Percentiles rank a stretch among this genome's conserved stretches.
Conservation (phyloP, 2,797 vertebrate genomes). For the Molossus alvarezi region DNA sequence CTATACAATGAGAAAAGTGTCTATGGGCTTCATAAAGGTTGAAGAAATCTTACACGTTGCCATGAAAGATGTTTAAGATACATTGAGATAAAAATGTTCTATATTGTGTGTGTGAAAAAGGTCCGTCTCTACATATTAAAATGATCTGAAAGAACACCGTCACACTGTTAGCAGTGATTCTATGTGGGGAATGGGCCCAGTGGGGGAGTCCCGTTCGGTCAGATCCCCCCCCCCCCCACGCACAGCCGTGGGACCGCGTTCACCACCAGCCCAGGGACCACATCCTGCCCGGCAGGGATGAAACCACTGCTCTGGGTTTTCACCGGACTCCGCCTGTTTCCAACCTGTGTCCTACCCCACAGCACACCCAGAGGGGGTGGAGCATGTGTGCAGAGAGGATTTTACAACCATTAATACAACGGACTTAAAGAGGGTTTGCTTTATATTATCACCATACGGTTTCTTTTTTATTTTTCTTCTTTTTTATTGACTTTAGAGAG, state of each 20-base stretch:
- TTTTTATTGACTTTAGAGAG: no score
- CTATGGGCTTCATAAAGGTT: neutral
- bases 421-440: slow-evolving; percentile 6
- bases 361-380: neutral
- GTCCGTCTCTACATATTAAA: neutral
- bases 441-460: neutral
- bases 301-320: neutral
- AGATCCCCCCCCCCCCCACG: no score
- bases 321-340: neutral
- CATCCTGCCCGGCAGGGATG: neutral
- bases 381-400: neutral
- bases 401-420: slow-evolving; percentile 5
- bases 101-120: neutral
- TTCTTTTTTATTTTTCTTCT: neutral
- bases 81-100: neutral
- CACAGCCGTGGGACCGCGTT: neutral
- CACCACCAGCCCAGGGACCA: neutral
- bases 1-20: neutral
- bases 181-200: neutral
- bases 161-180: neutral
- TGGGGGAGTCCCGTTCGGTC: no score
- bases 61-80: slow-evolving; percentile 35
- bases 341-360: neutral
- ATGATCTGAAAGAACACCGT: neutral
- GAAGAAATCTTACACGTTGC: neutral